These are phyloP conservation scores for Salvator merianae DNA, from an alignment of 2,113 vertebrate genomes.

Conservation along the genomic window DNA sequence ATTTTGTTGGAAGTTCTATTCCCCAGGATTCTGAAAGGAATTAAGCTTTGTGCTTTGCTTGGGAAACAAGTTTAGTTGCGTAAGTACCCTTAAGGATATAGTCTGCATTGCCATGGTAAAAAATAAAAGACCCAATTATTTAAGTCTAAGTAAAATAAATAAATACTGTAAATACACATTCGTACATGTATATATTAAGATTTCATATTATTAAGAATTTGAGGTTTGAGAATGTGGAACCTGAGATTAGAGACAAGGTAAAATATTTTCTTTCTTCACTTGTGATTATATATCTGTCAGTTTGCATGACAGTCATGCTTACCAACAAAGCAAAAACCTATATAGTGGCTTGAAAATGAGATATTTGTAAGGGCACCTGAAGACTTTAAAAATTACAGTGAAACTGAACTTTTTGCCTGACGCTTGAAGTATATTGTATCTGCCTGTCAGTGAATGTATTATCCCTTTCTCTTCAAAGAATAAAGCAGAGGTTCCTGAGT, in stretches of 20 bases:
- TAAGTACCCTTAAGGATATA: background rate
- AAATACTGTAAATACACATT: no score
- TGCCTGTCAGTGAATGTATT: background rate
- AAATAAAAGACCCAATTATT: background rate
- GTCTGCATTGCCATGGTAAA: background rate
- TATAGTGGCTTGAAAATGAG: background rate
- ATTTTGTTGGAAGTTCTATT: background rate
- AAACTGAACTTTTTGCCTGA: background rate
- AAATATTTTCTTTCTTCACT: background rate
- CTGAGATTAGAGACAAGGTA: background rate
- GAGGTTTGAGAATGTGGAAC: background rate
- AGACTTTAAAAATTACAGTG: background rate
- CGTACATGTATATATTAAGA: background rate
- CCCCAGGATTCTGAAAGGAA: background rate
- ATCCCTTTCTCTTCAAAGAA: no score
- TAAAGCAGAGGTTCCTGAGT: no score
- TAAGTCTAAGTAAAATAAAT: background rate
- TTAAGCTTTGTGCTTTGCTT: background rate
- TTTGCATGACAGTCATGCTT: background rate
- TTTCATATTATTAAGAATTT: background rate
- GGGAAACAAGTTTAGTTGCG: background rate
- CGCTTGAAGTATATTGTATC: background rate
- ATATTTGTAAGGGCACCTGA: background rate
- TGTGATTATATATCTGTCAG: background rate
- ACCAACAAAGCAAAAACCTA: background rate